Conservation (phyloP, 1,140 invertebrate genomes). For the Scaptomyza montana region DNA sequence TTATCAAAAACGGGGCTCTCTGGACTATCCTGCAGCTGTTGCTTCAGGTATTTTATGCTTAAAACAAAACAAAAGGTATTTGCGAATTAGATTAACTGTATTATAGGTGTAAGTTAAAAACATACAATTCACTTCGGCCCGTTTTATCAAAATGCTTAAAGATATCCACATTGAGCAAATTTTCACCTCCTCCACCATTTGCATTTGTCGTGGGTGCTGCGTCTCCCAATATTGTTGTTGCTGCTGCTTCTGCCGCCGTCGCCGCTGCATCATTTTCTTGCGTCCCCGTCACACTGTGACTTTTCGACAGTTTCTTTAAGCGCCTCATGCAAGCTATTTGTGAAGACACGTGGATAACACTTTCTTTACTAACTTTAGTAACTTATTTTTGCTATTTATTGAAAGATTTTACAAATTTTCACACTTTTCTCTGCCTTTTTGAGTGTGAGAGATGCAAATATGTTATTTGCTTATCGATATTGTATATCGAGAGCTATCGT, state of each 20-base stretch:
- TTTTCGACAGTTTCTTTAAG: constrained; percentile 69
- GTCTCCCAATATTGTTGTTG: constrained; percentile 8
- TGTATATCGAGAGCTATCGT: background rate
- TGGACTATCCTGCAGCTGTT: constrained; percentile 66
- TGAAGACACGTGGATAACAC: constrained; percentile 35
- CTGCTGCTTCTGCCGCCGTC: constrained; percentile 25
- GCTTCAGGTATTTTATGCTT: constrained; percentile 80
- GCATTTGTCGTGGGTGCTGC: constrained; percentile 37
- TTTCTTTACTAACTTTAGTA: constrained; percentile 21
- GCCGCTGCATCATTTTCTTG: constrained; percentile 44
- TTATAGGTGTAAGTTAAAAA: background rate
- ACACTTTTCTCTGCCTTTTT: constrained; percentile 55
- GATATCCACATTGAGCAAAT: constrained; percentile 65
- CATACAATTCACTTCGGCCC: constrained; percentile 78
- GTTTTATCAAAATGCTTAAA: constrained; percentile 80
- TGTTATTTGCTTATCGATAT: constrained; percentile 36
- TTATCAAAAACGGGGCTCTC: constrained; percentile 73
- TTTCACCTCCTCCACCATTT: constrained; percentile 35
- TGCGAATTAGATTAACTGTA: background rate
- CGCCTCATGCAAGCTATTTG: constrained; percentile 53
- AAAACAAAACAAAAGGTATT: background rate
- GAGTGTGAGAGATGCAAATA: constrained; percentile 35
- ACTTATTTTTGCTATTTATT: constrained; percentile 36
- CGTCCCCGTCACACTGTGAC: constrained; percentile 66
- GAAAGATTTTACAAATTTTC: constrained; percentile 60